A percentile compares a stretch with the other conserved stretches of the same genome.
phyloP scores from a whole-genome alignment of 1,140 invertebrate species.

The Tetramorium parvispinum region DNA sequence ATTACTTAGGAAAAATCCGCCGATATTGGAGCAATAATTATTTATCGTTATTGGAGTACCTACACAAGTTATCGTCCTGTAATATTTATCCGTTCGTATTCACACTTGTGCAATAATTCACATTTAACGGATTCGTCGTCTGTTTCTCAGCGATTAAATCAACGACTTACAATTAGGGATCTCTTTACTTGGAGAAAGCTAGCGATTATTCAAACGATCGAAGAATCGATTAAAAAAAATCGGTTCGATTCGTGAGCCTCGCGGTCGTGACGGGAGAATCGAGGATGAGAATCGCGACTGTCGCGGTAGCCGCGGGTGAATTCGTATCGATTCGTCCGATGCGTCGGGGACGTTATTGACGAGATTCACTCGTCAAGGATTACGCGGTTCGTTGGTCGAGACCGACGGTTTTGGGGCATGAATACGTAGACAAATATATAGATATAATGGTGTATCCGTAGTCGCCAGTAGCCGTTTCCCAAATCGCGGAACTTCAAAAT shows the following conservation, averaged over 20 bases:
- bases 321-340: slow-evolving; percentile 71
- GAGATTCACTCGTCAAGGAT: slow-evolving; percentile 74
- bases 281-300: slow-evolving; percentile 65
- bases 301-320: slow-evolving; percentile 58
- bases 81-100: neutral
- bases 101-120: neutral
- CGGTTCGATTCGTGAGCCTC: slow-evolving; percentile 65
- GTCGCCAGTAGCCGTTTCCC: slow-evolving; percentile 56
- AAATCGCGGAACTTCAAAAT: slow-evolving; percentile 74
- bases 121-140: neutral
- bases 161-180: neutral
- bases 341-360: slow-evolving; percentile 71
- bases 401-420: slow-evolving; percentile 69
- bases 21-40: neutral
- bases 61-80: neutral
- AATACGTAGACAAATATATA: slow-evolving; percentile 72
- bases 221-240: slow-evolving; percentile 61
- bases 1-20: no score
- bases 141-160: slow-evolving; percentile 38
- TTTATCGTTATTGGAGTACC: neutral
- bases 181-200: slow-evolving; percentile 22
- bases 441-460: slow-evolving; percentile 21
- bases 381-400: slow-evolving; percentile 74
- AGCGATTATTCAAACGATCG: slow-evolving; percentile 24
- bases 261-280: slow-evolving; percentile 60